Evolutionary conservation across 2,888 invertebrate species (phyloP), one percentile per base, ranked within the genome.

Genomic region (Acleris cristana): DNA sequence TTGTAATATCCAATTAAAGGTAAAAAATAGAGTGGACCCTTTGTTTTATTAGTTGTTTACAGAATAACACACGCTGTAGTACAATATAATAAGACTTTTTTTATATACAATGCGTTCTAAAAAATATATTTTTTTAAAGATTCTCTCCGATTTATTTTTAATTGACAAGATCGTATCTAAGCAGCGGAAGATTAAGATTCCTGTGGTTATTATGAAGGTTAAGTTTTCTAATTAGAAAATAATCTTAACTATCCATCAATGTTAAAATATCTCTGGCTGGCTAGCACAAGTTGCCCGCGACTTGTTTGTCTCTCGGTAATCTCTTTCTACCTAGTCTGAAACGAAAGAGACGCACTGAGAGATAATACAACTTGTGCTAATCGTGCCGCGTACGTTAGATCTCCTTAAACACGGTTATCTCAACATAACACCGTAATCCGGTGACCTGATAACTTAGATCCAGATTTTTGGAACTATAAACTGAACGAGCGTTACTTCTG

Each of bases 141-240:
- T 21, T 1, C 5, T 18, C 4, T 14, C 19, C 3, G 0, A 3
- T 18, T 18, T 7, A 51, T 51, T 21, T 5, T n/a, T 18, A 19
- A 51, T 21, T 34, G 34, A 10, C 34, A 10, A 34, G 10, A 34
- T 21, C 1, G 18, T 3, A 51, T 19, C 19, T 45, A 23, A 44
- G 56, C 55, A 16, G 51, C 8, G n/a, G n/a, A 34, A 52, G 30
- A 64, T 52, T 19, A 16, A n/a, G 53, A 40, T 34, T 23, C 56
- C 56, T 52, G 56, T 30, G 19, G 56, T 34, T 23, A 55, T 51
- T 2, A 44, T 26, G 44, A 56, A 62, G 66, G 66, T 52, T 10
- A 14, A n/a, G 14, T 53, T 67, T 63, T 67, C 62, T 67, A 63
- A 67, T 67, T 58, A 53, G 44, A 30, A 23, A 62, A 40, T 49